Evolutionary conservation across 1,140 invertebrate species (phyloP).

Genomic region (Philotrypesis tridentata): DNA sequence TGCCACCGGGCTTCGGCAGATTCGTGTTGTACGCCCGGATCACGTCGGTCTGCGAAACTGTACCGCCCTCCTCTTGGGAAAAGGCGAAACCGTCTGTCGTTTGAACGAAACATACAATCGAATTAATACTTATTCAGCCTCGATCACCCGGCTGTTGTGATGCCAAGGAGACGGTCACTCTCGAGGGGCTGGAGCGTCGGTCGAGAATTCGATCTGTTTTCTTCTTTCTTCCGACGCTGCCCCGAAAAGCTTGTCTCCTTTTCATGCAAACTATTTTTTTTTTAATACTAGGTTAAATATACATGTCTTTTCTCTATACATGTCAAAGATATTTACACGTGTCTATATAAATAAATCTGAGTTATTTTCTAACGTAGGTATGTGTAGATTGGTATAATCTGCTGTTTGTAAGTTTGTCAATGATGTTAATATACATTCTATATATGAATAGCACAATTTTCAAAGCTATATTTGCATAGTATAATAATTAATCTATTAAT

Average conservation of each 20-base stretch:
- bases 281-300: not conserved
- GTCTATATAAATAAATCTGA: not conserved
- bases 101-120: not conserved
- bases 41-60: constrained; percentile 92
- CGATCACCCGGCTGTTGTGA: not conserved
- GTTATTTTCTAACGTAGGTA: not conserved
- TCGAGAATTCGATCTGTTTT: not conserved
- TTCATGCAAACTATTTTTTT: constrained; percentile 1
- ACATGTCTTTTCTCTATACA: not conserved
- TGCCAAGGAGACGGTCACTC: no score
- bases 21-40: constrained; percentile 95
- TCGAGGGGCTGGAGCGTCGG: not conserved
- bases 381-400: no score
- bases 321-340: not conserved
- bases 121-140: not conserved
- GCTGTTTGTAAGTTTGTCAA: not conserved
- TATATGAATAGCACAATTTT: not conserved
- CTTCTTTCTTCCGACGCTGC: no score
- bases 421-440: not conserved
- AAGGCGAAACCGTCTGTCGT: constrained; percentile 96
- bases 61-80: constrained; percentile 98
- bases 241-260: not conserved
- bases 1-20: constrained; percentile 85
- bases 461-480: not conserved
- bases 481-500: not conserved